These are phyloP conservation scores for Pangasianodon hypophthalmus DNA, from an alignment of 2,113 vertebrate species.

Conservation along the genomic window DNA sequence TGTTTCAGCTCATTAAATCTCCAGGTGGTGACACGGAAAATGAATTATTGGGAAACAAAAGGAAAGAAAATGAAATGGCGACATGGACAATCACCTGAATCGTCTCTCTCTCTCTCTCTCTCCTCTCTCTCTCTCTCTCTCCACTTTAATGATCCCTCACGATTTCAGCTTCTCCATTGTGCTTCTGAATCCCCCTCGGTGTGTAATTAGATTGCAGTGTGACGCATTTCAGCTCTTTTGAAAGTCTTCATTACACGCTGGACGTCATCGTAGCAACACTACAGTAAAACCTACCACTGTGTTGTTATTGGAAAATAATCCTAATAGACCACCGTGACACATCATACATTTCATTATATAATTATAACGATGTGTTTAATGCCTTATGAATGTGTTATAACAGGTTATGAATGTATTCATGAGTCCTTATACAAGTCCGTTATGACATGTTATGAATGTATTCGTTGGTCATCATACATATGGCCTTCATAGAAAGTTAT, in stretches of 20 bases:
- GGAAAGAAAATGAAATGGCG: conserved; percentile 1
- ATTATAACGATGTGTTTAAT: neutral
- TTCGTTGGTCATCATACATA: neutral
- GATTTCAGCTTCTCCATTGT: conserved; percentile 3
- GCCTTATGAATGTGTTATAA: neutral
- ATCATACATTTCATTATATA: neutral
- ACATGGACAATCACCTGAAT: neutral
- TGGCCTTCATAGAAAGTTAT: neutral
- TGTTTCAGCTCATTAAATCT: conserved; percentile 24
- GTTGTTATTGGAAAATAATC: neutral
- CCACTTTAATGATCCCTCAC: neutral
- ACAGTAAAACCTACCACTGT: neutral
- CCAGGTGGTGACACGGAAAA: conserved; percentile 4
- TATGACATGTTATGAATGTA: neutral
- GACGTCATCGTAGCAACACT: neutral
- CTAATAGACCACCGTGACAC: neutral
- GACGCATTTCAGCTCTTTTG: neutral
- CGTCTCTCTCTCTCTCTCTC: neutral
- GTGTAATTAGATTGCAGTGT: conserved; percentile 16
- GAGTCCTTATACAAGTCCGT: neutral
- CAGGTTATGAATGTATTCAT: neutral
- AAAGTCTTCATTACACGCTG: neutral
- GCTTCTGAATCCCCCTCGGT: conserved; percentile 1
- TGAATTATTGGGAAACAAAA: conserved; percentile 22
- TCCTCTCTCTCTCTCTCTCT: neutral